These are phyloP conservation scores for Corythucha ciliata DNA, from an alignment of 2,888 invertebrate species.

Conservation along the genomic window DNA sequence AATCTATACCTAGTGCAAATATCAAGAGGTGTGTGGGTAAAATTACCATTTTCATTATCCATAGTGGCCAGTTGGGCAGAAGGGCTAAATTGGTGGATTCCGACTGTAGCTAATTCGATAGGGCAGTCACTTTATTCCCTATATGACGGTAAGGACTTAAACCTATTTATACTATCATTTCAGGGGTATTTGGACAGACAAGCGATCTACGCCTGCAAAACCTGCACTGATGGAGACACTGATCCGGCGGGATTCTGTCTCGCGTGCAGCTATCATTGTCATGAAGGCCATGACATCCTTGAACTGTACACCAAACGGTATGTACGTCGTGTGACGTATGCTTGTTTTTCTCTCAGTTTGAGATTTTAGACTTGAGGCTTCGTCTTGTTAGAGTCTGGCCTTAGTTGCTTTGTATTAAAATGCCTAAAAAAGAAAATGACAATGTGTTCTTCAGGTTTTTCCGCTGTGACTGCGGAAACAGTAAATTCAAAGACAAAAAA, in stretches of 20 bases:
- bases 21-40: too few species aligned
- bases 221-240: constrained; percentile 61
- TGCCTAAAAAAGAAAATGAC: constrained; percentile 4
- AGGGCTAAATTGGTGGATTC: too few species aligned
- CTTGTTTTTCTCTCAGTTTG: not conserved
- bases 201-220: constrained; percentile 87
- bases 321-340: not conserved
- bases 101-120: too few species aligned
- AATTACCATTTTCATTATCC: too few species aligned
- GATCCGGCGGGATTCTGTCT: constrained; percentile 79
- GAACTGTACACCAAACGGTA: constrained; percentile 87
- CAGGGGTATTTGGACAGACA: constrained; percentile 88
- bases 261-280: constrained; percentile 89
- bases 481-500: constrained; percentile 55
- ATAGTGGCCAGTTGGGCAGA: too few species aligned
- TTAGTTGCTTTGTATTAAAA: constrained; percentile 10
- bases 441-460: constrained; percentile 57
- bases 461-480: constrained; percentile 90
- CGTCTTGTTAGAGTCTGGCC: not conserved
- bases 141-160: too few species aligned
- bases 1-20: too few species aligned
- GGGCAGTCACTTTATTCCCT: too few species aligned
- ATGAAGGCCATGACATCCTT: constrained; percentile 88
- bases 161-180: too few species aligned
- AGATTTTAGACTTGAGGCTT: too few species aligned